Evolutionary conservation across 2,113 vertebrate genomes (phyloP).

Genomic region (Pygoscelis adeliae): DNA sequence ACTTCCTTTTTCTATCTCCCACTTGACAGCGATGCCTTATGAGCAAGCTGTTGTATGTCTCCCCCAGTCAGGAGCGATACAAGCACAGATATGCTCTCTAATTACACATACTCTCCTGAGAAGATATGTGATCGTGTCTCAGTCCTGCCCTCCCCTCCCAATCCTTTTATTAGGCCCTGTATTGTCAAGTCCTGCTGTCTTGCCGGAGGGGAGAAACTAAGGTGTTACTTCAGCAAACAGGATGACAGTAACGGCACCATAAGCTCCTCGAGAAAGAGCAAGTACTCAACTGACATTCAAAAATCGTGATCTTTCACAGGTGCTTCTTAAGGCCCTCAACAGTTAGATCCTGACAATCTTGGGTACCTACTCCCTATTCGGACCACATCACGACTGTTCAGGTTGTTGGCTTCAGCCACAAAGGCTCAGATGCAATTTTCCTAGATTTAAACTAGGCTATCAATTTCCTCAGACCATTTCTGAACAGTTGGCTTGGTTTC

Average conservation of each 20-base stretch:
- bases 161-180: background rate
- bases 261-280: background rate
- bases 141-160: background rate
- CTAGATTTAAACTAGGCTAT: background rate
- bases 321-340: background rate
- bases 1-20: background rate
- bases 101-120: rapidly evolving
- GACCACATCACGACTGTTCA: background rate
- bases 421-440: background rate
- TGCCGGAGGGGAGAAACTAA: background rate
- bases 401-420: background rate
- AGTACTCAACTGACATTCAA: background rate
- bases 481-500: background rate
- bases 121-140: rapidly evolving
- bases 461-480: background rate
- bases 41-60: background rate
- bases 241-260: background rate
- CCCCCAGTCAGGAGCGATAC: background rate
- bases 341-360: background rate
- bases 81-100: background rate
- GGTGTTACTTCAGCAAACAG: background rate
- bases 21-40: background rate
- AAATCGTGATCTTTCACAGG: background rate
- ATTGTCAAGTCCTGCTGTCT: background rate
- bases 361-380: background rate